Evolutionary conservation across 1,140 invertebrate species (phyloP).

Genomic region (Bombus confusus): DNA sequence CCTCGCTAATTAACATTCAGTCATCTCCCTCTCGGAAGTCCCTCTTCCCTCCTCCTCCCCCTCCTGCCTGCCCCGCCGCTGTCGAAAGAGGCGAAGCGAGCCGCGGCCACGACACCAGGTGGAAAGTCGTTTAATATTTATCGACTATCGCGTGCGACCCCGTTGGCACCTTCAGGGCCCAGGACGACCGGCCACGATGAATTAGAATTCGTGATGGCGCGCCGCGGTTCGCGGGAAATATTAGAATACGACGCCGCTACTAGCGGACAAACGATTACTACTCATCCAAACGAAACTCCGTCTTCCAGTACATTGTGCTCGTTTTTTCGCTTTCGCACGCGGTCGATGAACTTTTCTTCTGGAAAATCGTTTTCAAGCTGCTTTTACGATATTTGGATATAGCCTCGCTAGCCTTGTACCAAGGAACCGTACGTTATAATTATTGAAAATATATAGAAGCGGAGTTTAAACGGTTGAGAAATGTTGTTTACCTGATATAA

Average conservation of each 20-base stretch:
- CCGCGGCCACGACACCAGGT: constrained; percentile 53
- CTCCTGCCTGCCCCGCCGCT: neutral
- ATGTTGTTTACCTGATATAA: too few relatives aligned
- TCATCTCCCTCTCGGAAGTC: constrained; percentile 71
- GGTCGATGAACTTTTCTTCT: too few relatives aligned
- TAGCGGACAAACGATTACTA: constrained; percentile 52
- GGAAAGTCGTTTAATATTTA: constrained; percentile 80
- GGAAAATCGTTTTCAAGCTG: too few relatives aligned
- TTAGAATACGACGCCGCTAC: constrained; percentile 78
- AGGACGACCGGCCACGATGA: constrained; percentile 36
- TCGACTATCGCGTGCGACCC: constrained; percentile 70
- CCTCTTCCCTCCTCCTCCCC: neutral
- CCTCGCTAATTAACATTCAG: constrained; percentile 80
- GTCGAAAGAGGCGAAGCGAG: constrained; percentile 51
- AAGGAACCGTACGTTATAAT: too few relatives aligned
- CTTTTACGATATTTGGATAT: too few relatives aligned
- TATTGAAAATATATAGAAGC: too few relatives aligned
- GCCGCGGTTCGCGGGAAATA: constrained; percentile 77
- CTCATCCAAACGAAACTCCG: constrained; percentile 67
- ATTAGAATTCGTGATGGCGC: constrained; percentile 72
- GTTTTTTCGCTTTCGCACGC: too few relatives aligned
- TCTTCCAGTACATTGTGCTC: too few relatives aligned
- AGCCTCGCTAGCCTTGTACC: too few relatives aligned
- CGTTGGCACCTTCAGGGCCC: constrained; percentile 69
- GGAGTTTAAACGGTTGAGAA: too few relatives aligned